Evolutionary conservation across 2,888 invertebrate species (phyloP), one percentile per base, ranked within the genome.

Genomic region (Euplexia lucipara): DNA sequence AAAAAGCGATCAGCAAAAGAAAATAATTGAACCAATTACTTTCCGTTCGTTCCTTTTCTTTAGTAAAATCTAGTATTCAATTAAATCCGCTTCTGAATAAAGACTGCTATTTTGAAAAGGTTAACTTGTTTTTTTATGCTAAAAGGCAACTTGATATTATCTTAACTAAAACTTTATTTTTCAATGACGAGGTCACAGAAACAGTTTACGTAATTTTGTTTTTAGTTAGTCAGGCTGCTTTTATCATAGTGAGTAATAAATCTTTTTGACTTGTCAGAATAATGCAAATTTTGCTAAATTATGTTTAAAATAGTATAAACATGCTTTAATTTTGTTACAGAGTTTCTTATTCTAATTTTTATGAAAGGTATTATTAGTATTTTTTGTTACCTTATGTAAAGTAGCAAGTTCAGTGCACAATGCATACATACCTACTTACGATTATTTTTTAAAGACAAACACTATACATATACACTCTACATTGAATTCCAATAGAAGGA

Each of bases 21-120:
- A 2, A 39, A 18, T 39, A 18, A 34, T 39, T 65, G 14, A 34
- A 47, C 18, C n/a, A 39, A 57, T 45, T 57, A 39, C 18, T 34
- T 47, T 34, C 18, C 18, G 1, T 20, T 39, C 12, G 1, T 44
- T 44, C 18, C 37, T 26, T 44, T 61, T 60, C 37, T 60, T 20
- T 2, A 18, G n/a, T n/a, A 34, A 61, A 49, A 34, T 22, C 14
- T 30, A 56, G 42, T 54, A 47, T 75, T 45, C 32, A 42, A 56
- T 57, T 45, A 22, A 53, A 57, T 69, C 41, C 9, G 37, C 59
- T 37, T 16, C 56, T 59, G n/a, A 39, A 70, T 52, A 70, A 16
- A 35, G 37, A 53, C 49, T 20, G 26, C 12, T 2, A 12, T n/a
- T 54, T 16, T 8, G 30, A 16, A 67, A 22, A 35, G 10, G 32